A percentile compares a stretch with the other conserved stretches of the same genome.
Evolutionary conservation across 2,113 vertebrate genomes (phyloP).

Genomic region (Circaetus cinerascens): DNA sequence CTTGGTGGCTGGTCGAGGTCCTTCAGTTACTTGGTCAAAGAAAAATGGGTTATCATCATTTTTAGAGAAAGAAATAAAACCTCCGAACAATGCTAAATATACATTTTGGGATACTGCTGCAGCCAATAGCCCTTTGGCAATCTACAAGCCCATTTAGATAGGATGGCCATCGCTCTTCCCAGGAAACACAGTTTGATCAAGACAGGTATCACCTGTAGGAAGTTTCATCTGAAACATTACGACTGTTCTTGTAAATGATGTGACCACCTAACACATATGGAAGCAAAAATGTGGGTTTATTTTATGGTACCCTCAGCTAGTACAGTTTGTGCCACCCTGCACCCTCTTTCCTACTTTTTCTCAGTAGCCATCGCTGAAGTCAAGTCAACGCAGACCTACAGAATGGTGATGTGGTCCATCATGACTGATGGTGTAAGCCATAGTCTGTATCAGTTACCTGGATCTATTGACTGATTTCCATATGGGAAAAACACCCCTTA

Average conservation of each 20-base stretch:
- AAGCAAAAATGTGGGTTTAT: not conserved
- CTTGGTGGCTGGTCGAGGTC: not conserved
- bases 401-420: not conserved
- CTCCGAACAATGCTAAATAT: not conserved
- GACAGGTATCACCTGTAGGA: no score
- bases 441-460: not conserved
- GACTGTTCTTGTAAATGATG: not conserved
- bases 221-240: not conserved
- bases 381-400: not conserved
- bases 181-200: not conserved
- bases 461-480: not conserved
- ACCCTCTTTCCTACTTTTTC: not conserved
- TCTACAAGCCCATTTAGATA: not conserved
- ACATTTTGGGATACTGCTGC: not conserved
- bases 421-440: not conserved
- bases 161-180: not conserved
- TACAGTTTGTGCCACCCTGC: not conserved
- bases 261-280: not conserved
- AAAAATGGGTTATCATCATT: not conserved
- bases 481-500: not conserved
- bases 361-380: not conserved
- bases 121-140: not conserved
- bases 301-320: not conserved
- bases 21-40: not conserved
- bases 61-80: not conserved